Base-by-base conservation (phyloP, 1,140 invertebrate species). In the Sarcophaga bullata region DNA sequence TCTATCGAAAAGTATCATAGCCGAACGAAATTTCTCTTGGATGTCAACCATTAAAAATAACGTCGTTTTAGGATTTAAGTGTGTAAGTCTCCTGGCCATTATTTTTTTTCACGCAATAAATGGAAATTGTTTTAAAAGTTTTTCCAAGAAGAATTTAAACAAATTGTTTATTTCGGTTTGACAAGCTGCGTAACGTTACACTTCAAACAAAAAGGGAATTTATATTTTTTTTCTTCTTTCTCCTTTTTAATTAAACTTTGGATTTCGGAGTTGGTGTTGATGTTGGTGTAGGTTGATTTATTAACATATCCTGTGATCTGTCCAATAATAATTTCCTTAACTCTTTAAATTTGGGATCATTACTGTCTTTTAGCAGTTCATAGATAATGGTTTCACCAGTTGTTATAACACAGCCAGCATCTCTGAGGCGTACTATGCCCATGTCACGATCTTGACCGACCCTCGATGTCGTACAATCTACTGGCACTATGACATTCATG, bases 1-100 rank as follows among this genome's bases (percentile, higher is more conserved):
- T 88, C 95, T 94, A 11, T 95, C 93, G 86, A 97, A 98, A 85
- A 95, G 93, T 84, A 93, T 92, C 85, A 97, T 94, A 13, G 91
- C 93, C 13, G 92, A 92, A 7, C 94, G 90, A 86, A 97, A 97
- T 84, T 94, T 94, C 87, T 97, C 96, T 90, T 98, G 97, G 62
- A 98, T 92, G 88, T 98, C 97, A 89, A 97, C 97, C 48, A 97
- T 90, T 46, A 98, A 91, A 80, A 98, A 92, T 1, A 94, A 94
- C 0, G 87, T 88, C 73, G 85, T 88, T 72, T 87, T 86, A 0
- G 87, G 87, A 73, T 88, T 86, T 15, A 88, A 80, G 15, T 80
- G n/a, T 9, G n/a, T 62, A 37, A 80, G 46, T 10, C 37, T 19
- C 8, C 37, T 54, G 11, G 87, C 85, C 87, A 88, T 88, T 78